Evolutionary conservation across 2,888 invertebrate genomes (phyloP).

Genomic region (Ophioninae sp.): DNA sequence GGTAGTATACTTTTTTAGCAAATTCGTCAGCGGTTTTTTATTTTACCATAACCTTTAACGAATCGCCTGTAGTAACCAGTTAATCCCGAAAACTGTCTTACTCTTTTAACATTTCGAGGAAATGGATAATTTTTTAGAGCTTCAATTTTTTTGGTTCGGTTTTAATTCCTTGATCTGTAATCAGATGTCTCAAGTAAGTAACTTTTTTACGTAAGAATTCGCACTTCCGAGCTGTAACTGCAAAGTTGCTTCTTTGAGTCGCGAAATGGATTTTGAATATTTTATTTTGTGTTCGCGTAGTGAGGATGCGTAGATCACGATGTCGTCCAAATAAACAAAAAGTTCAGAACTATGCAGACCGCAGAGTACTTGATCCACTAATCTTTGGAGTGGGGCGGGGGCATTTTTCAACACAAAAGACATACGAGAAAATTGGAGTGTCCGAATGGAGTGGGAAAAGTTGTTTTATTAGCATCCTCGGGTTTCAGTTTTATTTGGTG

Average conservation of each 20-base stretch:
- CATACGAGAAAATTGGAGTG: too few species aligned
- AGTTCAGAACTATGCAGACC: too few species aligned
- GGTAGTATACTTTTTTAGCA: conserved; percentile 24
- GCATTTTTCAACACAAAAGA: too few species aligned
- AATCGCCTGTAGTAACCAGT: conserved; percentile 49
- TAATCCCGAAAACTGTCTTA: conserved; percentile 43
- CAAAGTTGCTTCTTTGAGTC: too few species aligned
- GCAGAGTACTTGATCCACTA: too few species aligned
- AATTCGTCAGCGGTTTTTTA: conserved; percentile 31
- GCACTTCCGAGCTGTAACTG: not conserved
- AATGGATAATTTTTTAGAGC: conserved; percentile 38
- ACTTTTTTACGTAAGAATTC: conserved; percentile 39
- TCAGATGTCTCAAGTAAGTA: conserved; percentile 42
- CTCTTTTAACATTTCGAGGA: conserved; percentile 34
- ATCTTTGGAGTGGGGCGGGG: too few species aligned
- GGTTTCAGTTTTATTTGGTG: conserved; percentile 67
- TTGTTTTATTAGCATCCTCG: conserved; percentile 59
- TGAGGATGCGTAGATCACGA: too few species aligned
- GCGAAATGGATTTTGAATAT: too few species aligned
- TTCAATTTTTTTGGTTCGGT: conserved; percentile 12
- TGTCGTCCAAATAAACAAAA: too few species aligned
- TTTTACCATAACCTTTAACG: conserved; percentile 39
- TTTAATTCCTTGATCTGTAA: too few species aligned
- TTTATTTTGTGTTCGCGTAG: too few species aligned
- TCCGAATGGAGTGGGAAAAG: too few species aligned